Evolutionary conservation across 2,797 vertebrate species (phyloP), one percentile per base, ranked within the genome.

Genomic region (Sebastes variabilis): DNA sequence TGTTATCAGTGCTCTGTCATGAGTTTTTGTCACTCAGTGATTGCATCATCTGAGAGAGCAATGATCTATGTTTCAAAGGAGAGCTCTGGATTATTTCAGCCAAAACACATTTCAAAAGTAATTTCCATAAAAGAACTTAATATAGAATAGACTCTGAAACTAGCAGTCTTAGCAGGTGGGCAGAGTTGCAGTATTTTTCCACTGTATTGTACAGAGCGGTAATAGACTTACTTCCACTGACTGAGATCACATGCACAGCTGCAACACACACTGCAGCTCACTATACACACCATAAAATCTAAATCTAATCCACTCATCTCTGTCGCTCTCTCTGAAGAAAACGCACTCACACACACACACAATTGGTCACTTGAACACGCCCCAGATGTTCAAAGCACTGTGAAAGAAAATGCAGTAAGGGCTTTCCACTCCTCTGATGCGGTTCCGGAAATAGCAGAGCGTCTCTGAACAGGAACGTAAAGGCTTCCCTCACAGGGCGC

Each of bases 381-480:
- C 81, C 84, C 83, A 87, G 84, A 89, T 90, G 88, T 89, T 85
- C 77, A 90, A 88, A 90, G 75, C 75, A 3, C 79, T 79, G 78
- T 74, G 74, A 87, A 82, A 81, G 75, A 82, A 85, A 86, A 80
- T 11, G 81, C 81, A 87, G 69, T 36, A 4, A 67, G 72, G 68
- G 71, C 64, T 88, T 85, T 81, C 81, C 60, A 67, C 54, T 89
- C 56, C 61, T 88, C 75, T 72, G 80, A 87, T 75, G 72, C 77
- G 65, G 77, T 61, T 82, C 81, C n/a, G 61, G 84, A 88, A 85
- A 90, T 79, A 83, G 80, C 66, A 59, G 54, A 68, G 68, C 13
- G 6, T 69, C 71, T 87, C 77, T 82, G 66, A 86, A 59, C 56
- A 59, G 42, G 49, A 89, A 79, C 32, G 27, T 38, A 25, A 55